A percentile compares a stretch with the other conserved stretches of the same genome.
These are phyloP conservation scores for Talpa occidentalis DNA, from an alignment of 2,113 vertebrate genomes.

Conservation along the genomic window DNA sequence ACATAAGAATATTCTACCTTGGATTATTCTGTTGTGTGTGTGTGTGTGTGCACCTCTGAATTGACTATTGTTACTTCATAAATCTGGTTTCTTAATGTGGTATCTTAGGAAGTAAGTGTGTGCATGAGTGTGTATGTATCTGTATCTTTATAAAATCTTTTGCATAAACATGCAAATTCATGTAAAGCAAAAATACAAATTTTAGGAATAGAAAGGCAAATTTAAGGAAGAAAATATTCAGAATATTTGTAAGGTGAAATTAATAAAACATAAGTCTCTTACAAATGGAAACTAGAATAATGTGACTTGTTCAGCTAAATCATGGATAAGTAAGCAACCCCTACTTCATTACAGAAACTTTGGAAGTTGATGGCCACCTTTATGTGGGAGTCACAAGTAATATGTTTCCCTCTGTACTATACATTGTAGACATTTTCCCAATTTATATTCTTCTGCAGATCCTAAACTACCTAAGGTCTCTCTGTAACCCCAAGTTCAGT, in stretches of 20 bases:
- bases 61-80: background rate
- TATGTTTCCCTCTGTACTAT: background rate
- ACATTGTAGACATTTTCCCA: background rate
- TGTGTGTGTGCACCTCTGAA: slow-evolving; percentile 1
- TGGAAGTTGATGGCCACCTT: background rate
- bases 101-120: background rate
- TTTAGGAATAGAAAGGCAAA: slow-evolving; percentile 53
- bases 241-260: slow-evolving; percentile 73
- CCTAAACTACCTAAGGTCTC: background rate
- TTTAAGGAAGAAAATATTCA: slow-evolving; percentile 49
- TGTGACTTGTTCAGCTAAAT: background rate
- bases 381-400: background rate
- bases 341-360: background rate
- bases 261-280: slow-evolving; percentile 58
- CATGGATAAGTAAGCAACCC: background rate
- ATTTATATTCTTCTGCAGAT: background rate
- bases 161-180: slow-evolving; percentile 65
- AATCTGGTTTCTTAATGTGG: slow-evolving; percentile 19
- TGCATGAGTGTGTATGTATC: background rate
- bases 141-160: background rate
- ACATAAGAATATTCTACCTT: background rate
- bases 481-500: background rate
- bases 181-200: slow-evolving; percentile 67
- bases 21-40: background rate
- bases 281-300: slow-evolving; percentile 36